A percentile compares a stretch with the other conserved stretches of the same genome.
phyloP scores from a whole-genome alignment of 2,797 vertebrate genomes.

The Malacoraja senta region DNA sequence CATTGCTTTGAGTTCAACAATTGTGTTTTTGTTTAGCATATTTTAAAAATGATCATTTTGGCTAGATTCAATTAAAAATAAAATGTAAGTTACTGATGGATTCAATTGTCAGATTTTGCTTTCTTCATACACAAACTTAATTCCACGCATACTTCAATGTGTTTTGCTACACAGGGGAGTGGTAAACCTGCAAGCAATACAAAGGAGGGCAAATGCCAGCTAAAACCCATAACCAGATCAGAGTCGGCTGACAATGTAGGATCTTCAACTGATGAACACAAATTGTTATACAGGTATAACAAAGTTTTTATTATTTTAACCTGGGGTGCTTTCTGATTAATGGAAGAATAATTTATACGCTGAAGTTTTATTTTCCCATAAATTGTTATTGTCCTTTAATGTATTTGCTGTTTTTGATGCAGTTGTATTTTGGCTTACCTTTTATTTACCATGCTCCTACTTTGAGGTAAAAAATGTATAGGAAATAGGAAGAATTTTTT shows the following conservation, averaged over 20 bases:
- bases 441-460: background rate
- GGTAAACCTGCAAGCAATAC: slow-evolving; percentile 56
- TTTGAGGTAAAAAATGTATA: background rate
- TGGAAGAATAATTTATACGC: background rate
- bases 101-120: background rate
- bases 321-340: background rate
- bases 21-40: background rate
- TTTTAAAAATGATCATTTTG: background rate
- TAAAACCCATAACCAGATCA: slow-evolving; percentile 53
- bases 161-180: slow-evolving; percentile 57
- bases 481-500: background rate
- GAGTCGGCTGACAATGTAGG: slow-evolving; percentile 65
- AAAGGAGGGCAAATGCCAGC: slow-evolving; percentile 67
- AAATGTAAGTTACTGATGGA: background rate
- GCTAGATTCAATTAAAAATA: slow-evolving; percentile 53
- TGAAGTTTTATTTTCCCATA: background rate
- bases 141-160: slow-evolving; percentile 46
- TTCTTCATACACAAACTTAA: background rate
- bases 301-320: background rate
- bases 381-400: background rate
- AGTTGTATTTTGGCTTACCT: background rate
- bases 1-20: too few species aligned
- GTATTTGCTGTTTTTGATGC: background rate
- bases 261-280: slow-evolving; percentile 60
- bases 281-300: slow-evolving; percentile 78